Evolutionary conservation across 1,140 invertebrate species (phyloP), one percentile per base, ranked within the genome.

Genomic region (Eulimnadia texana): DNA sequence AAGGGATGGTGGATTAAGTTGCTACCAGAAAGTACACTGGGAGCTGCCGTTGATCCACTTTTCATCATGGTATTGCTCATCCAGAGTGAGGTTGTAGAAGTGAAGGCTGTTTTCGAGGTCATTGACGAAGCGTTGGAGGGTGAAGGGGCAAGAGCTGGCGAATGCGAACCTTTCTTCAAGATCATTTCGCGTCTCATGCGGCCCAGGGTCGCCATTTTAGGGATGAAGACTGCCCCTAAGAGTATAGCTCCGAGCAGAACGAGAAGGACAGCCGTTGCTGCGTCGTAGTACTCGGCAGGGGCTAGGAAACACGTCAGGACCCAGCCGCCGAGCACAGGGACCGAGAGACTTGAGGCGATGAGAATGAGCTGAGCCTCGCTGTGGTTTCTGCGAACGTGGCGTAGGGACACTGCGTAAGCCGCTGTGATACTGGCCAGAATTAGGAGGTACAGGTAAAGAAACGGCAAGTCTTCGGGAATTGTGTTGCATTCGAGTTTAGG

Each of bases 351-450:
- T n/a, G 50, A 53, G 50, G 16, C 53, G 51, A 61, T 53, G 1
- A 61, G 60, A 55, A 61, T 61, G n/a, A 28, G 42, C 53, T 61
- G 60, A 29, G 60, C 60, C 53, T 61, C 60, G 49, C 60, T 50
- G 9, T 61, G 60, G 23, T 61, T 50, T 47, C 50, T 50, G 50
- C 60, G 60, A 27, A 61, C 50, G n/a, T 61, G 50, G 22, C 27
- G 27, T 25, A 61, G 50, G 50, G 29, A 52, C 16, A 51, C 23
- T 19, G 60, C 60, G 51, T 61, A 61, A 20, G 25, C 29, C n/a
- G 60, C 53, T 23, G 60, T 61, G 23, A 61, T 29, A 23, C 50
- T 61, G 51, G 33, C 60, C 28, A 61, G 60, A 20, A 61, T 42
- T 23, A 61, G 33, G 28, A 61, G 51, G 50, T 52, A 61, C 24